Evolutionary conservation across 2,113 vertebrate genomes (phyloP).

Genomic region (Chlamydotis undulata): DNA sequence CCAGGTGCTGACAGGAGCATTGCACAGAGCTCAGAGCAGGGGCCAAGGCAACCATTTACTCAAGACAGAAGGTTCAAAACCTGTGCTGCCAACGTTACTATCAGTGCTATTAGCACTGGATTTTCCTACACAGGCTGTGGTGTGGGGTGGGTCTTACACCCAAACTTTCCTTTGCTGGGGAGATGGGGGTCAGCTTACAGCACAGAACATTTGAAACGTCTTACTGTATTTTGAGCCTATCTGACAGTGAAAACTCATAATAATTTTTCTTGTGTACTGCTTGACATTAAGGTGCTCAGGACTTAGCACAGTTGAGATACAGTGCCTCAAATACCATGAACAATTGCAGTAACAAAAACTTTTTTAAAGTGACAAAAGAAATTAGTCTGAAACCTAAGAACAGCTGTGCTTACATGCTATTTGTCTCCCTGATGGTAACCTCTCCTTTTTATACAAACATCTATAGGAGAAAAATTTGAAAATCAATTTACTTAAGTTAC

Average conservation of each 20-base stretch:
- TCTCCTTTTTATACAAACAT: not conserved
- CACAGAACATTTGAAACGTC: not conserved
- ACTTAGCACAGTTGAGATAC: not conserved
- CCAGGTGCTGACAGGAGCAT: not conserved
- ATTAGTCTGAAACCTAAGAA: not conserved
- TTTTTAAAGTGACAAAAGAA: not conserved
- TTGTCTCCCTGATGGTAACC: not conserved
- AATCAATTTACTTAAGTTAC: not conserved
- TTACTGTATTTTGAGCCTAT: not conserved
- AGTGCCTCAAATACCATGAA: not conserved
- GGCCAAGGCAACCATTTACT: not conserved
- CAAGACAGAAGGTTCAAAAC: not conserved
- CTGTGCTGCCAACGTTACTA: not conserved
- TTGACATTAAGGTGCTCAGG: not conserved
- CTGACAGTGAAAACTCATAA: not conserved
- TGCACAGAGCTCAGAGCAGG: not conserved
- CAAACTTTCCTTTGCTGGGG: not conserved
- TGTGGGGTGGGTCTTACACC: not conserved
- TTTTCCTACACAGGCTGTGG: not conserved
- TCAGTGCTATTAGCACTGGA: not conserved
- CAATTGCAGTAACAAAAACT: not conserved
- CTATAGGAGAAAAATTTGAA: not conserved
- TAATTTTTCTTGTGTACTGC: not conserved
- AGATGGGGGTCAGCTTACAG: not conserved
- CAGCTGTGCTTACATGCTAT: not conserved